Evolutionary conservation across 2,888 invertebrate species (phyloP).

Genomic region (Drosophila mercatorum): DNA sequence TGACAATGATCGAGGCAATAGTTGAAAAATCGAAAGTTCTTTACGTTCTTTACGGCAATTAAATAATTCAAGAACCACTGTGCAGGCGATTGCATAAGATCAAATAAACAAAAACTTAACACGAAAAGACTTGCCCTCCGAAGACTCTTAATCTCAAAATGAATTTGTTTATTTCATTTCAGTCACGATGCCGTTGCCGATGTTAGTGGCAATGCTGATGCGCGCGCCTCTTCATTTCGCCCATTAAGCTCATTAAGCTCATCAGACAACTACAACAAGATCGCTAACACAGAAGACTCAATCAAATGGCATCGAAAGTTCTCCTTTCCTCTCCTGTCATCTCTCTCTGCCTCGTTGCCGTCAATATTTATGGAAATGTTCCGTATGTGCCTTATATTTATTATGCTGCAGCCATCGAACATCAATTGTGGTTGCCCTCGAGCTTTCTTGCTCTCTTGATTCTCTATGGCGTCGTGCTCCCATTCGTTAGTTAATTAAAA

Average conservation of each 20-base stretch:
- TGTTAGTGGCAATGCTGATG: slow-evolving; percentile 41
- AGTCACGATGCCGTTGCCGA: slow-evolving; percentile 43
- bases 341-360: slow-evolving; percentile 20
- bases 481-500: slow-evolving; percentile 69
- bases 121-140: slow-evolving; percentile 11
- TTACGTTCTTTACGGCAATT: slow-evolving; percentile 5
- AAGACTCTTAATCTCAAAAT: slow-evolving; percentile 69
- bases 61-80: slow-evolving; percentile 53
- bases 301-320: slow-evolving; percentile 31
- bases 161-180: slow-evolving; percentile 72
- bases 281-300: slow-evolving; percentile 44
- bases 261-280: slow-evolving; percentile 40
- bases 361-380: slow-evolving; percentile 51
- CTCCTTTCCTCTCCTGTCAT: slow-evolving; percentile 1
- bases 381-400: slow-evolving; percentile 43
- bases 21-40: slow-evolving; percentile 34
- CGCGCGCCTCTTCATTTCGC: slow-evolving; percentile 52
- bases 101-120: slow-evolving; percentile 54
- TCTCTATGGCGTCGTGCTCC: slow-evolving; percentile 40
- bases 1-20: slow-evolving; percentile 39
- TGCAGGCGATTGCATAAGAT: slow-evolving; percentile 71
- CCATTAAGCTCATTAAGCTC: slow-evolving; percentile 64
- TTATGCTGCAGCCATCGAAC: slow-evolving; percentile 52
- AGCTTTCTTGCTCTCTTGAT: slow-evolving; percentile 15
- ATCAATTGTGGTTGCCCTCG: slow-evolving; percentile 14